phyloP scores from a whole-genome alignment of 2,113 vertebrate species.

The Perognathus longimembris region DNA sequence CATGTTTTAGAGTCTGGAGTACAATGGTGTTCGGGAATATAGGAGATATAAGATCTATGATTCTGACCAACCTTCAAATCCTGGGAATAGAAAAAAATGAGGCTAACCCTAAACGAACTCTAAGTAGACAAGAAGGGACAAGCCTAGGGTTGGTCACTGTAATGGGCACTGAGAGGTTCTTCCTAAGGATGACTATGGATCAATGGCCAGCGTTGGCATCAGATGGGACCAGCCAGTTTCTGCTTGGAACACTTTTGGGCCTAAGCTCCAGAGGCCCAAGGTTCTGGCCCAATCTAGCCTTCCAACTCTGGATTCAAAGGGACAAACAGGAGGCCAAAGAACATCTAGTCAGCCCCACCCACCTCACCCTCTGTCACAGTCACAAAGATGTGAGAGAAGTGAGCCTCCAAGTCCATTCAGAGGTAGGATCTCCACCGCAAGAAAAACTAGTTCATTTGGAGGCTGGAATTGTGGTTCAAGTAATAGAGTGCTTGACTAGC shows the following conservation, averaged over 20 bases:
- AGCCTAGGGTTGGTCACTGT: conserved; percentile 45
- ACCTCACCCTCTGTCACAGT: not conserved
- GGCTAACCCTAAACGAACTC: conserved; percentile 33
- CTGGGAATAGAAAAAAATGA: conserved; percentile 34
- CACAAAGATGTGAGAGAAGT: not conserved
- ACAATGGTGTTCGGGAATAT: not conserved
- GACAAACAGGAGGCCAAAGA: not conserved
- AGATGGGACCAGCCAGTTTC: not conserved
- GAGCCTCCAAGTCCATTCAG: not conserved
- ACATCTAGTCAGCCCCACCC: too few relatives aligned
- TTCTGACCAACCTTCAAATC: conserved; percentile 22
- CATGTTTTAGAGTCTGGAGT: not conserved
- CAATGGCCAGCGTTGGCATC: not conserved
- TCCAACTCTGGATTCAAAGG: not conserved
- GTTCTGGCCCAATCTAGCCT: not conserved
- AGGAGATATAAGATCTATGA: not conserved
- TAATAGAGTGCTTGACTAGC: not conserved
- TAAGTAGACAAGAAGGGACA: conserved; percentile 40
- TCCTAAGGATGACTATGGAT: not conserved
- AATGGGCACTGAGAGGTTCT: conserved; percentile 10
- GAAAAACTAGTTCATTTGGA: not conserved
- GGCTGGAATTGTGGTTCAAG: not conserved
- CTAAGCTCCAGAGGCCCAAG: not conserved
- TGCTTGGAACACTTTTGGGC: not conserved
- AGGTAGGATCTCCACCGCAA: not conserved